Evolutionary conservation across 2,888 invertebrate species (phyloP).

Genomic region (Mesorhabditis spiculigera): DNA sequence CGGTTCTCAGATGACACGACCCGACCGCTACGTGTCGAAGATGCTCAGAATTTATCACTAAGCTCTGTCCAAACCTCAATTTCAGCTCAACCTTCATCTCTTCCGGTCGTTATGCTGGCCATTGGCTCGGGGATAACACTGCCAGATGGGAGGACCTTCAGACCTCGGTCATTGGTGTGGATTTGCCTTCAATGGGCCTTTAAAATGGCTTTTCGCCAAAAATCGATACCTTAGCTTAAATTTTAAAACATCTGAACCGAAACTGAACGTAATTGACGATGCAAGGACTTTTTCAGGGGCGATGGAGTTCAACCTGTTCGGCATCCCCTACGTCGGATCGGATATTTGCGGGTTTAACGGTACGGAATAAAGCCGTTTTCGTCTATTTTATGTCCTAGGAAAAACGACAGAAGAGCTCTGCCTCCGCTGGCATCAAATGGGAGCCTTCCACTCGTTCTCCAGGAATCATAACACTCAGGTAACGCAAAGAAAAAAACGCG

Average conservation of each 20-base stretch:
- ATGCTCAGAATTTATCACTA: too few species aligned
- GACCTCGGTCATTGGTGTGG: conserved; percentile 21
- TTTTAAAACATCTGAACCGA: too few species aligned
- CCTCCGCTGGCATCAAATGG: conserved; percentile 66
- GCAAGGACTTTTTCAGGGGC: conserved; percentile 22
- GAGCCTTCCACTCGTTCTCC: conserved; percentile 51
- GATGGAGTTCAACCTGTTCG: conserved; percentile 59
- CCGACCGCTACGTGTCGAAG: too few species aligned
- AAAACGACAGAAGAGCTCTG: conserved; percentile 64
- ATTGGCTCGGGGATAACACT: conserved; percentile 79
- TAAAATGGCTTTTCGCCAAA: neutral
- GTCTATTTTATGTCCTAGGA: neutral
- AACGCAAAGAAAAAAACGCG: neutral
- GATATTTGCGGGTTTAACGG: conserved; percentile 64
- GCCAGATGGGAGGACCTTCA: conserved; percentile 76
- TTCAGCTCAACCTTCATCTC: conserved; percentile 59
- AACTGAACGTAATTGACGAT: neutral
- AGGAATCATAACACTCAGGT: conserved; percentile 16
- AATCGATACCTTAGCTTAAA: too few species aligned
- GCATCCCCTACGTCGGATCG: conserved; percentile 57
- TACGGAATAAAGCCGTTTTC: conserved; percentile 19
- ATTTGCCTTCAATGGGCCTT: neutral
- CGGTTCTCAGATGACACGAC: too few species aligned
- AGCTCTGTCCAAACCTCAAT: neutral
- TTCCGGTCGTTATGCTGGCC: conserved; percentile 63